Percentiles rank a stretch among this genome's conserved stretches.
phyloP scores from a whole-genome alignment of 1,140 invertebrate genomes.

The Zaprionus inermis region DNA sequence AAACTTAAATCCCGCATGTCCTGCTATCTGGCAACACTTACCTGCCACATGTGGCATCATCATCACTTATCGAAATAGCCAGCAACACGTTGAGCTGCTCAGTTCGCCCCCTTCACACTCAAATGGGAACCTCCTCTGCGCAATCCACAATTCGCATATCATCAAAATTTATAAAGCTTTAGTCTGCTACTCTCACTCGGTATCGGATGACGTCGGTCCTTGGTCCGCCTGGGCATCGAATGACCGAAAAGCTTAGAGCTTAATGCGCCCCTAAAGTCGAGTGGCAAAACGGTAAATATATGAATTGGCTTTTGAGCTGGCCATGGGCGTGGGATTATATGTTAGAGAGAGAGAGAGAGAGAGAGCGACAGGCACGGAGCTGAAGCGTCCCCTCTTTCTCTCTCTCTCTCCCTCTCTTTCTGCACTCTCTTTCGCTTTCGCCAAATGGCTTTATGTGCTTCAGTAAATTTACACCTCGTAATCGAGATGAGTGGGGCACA shows the following conservation, averaged over 20 bases:
- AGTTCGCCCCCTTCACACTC: slow-evolving; percentile 9
- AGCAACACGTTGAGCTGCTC: slow-evolving; percentile 63
- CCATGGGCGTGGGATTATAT: slow-evolving; percentile 7
- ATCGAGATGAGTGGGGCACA: slow-evolving; percentile 77
- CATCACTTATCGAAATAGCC: slow-evolving; percentile 27
- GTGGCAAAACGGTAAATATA: slow-evolving; percentile 77
- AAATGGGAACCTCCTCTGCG: slow-evolving; percentile 46
- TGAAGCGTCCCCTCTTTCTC: background rate
- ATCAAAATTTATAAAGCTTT: slow-evolving; percentile 77
- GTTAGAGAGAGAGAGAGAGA: background rate
- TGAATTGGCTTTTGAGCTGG: slow-evolving; percentile 77
- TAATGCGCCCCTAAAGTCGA: slow-evolving; percentile 63
- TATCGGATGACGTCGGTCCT: slow-evolving; percentile 10
- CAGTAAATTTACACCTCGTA: slow-evolving; percentile 82
- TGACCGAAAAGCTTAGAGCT: slow-evolving; percentile 71
- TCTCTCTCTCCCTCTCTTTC: background rate
- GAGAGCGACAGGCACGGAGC: background rate
- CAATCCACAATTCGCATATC: slow-evolving; percentile 41
- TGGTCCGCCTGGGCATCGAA: slow-evolving; percentile 48
- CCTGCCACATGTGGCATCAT: slow-evolving; percentile 13
- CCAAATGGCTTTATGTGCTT: slow-evolving; percentile 81
- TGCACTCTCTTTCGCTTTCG: slow-evolving; percentile 11
- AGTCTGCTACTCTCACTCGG: slow-evolving; percentile 3
- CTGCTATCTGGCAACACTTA: background rate
- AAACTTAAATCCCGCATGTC: background rate